Evolutionary conservation across 92 coral and sea anemone genomes (phyloP).

Genomic region (Epizoanthus fatuus): DNA sequence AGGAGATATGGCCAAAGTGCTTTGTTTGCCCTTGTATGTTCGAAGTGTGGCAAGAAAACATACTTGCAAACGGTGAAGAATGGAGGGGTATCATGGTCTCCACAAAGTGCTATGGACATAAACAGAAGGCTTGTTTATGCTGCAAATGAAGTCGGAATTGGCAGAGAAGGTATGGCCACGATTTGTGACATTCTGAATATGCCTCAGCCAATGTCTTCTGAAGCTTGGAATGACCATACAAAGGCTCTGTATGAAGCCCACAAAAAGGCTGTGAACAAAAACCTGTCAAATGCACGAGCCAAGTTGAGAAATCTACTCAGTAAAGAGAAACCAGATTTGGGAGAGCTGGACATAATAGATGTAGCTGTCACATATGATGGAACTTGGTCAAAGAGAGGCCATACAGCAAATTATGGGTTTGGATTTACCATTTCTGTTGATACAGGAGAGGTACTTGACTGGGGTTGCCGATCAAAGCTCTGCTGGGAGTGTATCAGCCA

Average conservation of each 20-base stretch:
- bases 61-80: slow-evolving; percentile 48
- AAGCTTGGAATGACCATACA: background rate
- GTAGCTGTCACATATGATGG: no score
- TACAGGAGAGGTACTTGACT: no score
- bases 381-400: no score
- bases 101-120: slow-evolving; percentile 6
- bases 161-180: slow-evolving; percentile 27
- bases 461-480: no score
- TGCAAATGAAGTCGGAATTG: slow-evolving; percentile 13
- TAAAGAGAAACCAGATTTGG: slow-evolving; percentile 17
- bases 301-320: slow-evolving; percentile 28
- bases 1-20: slow-evolving; percentile 60
- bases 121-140: slow-evolving; percentile 16
- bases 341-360: background rate
- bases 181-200: slow-evolving; percentile 16
- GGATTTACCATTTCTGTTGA: no score
- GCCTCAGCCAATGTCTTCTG: slow-evolving; percentile 6
- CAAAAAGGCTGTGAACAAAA: slow-evolving; percentile 15
- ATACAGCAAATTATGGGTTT: no score
- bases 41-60: slow-evolving; percentile 47
- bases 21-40: slow-evolving; percentile 42
- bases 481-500: background rate
- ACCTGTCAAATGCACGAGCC: slow-evolving; percentile 16
- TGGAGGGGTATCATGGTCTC: slow-evolving; percentile 24
- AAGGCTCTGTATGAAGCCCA: slow-evolving; percentile 42